Percentiles rank a stretch among this genome's conserved stretches.
These are phyloP conservation scores for Zosterops hypoxanthus DNA, from an alignment of 2,113 vertebrate genomes.

Conservation along the genomic window DNA sequence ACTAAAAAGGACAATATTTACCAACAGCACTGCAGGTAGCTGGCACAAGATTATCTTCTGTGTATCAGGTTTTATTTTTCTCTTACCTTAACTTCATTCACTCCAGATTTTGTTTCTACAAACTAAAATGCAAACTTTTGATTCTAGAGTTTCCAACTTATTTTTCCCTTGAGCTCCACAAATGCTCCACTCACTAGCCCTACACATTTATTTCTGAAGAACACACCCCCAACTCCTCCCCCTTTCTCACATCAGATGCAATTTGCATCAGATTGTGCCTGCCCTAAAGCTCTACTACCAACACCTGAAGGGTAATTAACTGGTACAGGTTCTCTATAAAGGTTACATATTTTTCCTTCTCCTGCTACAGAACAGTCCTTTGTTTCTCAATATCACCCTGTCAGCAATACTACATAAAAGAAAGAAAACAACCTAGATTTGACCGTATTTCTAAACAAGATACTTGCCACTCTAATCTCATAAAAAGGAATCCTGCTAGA, in stretches of 20 bases:
- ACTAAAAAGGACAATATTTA: background rate
- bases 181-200: background rate
- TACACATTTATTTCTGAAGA: background rate
- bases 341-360: background rate
- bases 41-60: background rate
- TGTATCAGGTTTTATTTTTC: background rate
- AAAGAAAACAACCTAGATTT: background rate
- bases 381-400: background rate
- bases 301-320: background rate
- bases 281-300: background rate
- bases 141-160: background rate
- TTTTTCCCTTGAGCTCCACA: background rate
- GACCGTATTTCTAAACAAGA: background rate
- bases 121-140: rapidly evolving
- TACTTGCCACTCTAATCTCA: background rate
- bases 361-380: background rate
- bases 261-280: background rate
- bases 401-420: background rate
- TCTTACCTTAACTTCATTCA: background rate
- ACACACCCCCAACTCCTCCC: background rate
- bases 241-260: background rate
- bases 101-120: background rate
- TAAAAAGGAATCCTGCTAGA: background rate
- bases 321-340: background rate
- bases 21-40: background rate